Evolutionary conservation across 2,113 vertebrate genomes (phyloP), one percentile per base, ranked within the genome.

Genomic region (Antechinus flavipes): DNA sequence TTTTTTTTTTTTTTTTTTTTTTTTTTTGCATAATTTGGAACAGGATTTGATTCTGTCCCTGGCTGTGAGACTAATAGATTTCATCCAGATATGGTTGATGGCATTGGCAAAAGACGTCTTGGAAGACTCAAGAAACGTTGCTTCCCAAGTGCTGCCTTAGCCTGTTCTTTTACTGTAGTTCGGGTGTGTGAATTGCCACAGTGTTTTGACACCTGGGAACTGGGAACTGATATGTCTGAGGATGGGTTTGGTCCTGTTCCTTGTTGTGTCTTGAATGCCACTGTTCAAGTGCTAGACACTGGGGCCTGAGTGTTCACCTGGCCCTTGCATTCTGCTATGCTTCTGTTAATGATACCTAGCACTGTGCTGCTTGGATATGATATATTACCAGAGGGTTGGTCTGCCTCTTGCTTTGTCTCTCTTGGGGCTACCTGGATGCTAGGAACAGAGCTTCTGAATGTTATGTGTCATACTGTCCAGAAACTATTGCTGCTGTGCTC

Each of bases 381-480:
- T 42, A n/a, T 84, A 6, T 42, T n/a, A 16, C 68, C 68, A 76
- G 68, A 35, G 35, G 6, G 68, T 5, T 35, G 35, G 30, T n/a
- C 68, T 19, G 14, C 30, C 1, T 84, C n/a, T 42, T 42, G 16
- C 16, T 42, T 2, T 76, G 68, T 14, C 14, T 68, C 61, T 35
- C 4, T 68, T 68, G 12, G 30, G 61, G 2, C 61, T 68, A 35
- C 61, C 61, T 68, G 27, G 35, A 76, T 76, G 16, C 16, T 76
- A 11, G 16, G 16, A 19, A 19, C 14, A 76, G 35, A 76, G 14
- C 12, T 76, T n/a, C 35, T 76, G 35, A 14, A 76, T 76, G 68
- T 0, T 22, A 5, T 42, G 68, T n/a, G 4, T 6, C 0, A 0
- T 42, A n/a, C 19, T 84, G 30, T 19, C 1, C 68, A 42, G n/a